Percentiles rank a stretch among this genome's conserved stretches.
These are phyloP conservation scores for Carollia perspicillata DNA, from an alignment of 2,113 vertebrate genomes.

Conservation along the genomic window DNA sequence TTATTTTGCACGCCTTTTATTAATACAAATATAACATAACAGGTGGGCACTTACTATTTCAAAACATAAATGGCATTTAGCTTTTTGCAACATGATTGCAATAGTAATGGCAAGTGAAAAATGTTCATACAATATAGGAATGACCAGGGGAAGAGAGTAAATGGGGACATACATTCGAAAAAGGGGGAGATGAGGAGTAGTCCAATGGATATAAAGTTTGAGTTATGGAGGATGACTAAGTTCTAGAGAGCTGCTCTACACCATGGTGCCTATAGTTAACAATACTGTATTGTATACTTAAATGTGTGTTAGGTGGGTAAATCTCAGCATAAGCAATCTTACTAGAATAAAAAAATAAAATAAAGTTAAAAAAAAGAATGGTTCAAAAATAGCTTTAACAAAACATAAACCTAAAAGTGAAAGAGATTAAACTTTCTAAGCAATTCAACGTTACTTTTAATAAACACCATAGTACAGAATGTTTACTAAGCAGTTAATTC, in stretches of 20 bases:
- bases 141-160: background rate
- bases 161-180: background rate
- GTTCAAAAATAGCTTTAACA: background rate
- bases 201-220: background rate
- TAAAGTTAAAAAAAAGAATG: background rate
- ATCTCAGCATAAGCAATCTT: background rate
- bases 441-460: slow-evolving; percentile 8
- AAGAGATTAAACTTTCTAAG: background rate
- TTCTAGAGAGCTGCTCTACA: background rate
- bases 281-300: background rate
- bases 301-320: background rate
- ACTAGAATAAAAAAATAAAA: background rate
- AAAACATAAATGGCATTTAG: background rate
- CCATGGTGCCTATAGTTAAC: background rate
- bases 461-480: background rate
- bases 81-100: background rate
- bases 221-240: background rate
- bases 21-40: background rate
- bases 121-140: background rate
- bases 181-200: background rate
- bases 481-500: background rate
- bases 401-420: background rate
- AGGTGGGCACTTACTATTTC: background rate
- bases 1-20: background rate
- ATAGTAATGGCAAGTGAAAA: background rate